These are phyloP conservation scores for Pterophyllum scalare DNA, from an alignment of 2,113 vertebrate species.

Conservation along the genomic window DNA sequence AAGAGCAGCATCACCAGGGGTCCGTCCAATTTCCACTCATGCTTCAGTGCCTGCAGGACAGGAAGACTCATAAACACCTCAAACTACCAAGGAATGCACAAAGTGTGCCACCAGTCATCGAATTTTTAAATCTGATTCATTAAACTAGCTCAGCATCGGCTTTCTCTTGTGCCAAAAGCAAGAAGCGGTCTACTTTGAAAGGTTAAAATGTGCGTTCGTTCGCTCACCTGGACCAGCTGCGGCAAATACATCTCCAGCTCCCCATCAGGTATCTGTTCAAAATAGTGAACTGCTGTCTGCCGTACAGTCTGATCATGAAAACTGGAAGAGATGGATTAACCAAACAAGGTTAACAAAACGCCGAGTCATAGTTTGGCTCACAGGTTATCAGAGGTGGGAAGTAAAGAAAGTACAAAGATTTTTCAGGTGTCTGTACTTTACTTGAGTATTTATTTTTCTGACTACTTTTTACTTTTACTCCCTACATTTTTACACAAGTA, in stretches of 20 bases:
- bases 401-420: too few species aligned
- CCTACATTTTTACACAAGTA: too few species aligned
- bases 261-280: slow-evolving; percentile 82
- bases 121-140: background rate
- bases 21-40: slow-evolving; percentile 88
- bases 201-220: background rate
- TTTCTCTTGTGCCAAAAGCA: background rate
- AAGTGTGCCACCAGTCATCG: background rate
- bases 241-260: slow-evolving; percentile 87
- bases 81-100: background rate
- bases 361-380: too few species aligned
- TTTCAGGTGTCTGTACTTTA: too few species aligned
- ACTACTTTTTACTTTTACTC: too few species aligned
- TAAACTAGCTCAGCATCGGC: background rate
- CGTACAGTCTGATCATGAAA: slow-evolving; percentile 89
- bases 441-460: too few species aligned
- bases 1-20: slow-evolving; percentile 85
- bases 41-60: slow-evolving; percentile 85
- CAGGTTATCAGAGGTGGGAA: too few species aligned
- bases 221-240: slow-evolving; percentile 88
- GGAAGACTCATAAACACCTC: background rate
- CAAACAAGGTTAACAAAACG: background rate
- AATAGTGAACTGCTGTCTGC: slow-evolving; percentile 80
- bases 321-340: slow-evolving; percentile 67
- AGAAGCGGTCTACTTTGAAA: background rate